Percentiles rank a stretch among this genome's conserved stretches.
These are phyloP conservation scores for Cyaniris semiargus DNA, from an alignment of 2,888 invertebrate genomes.

Conservation along the genomic window DNA sequence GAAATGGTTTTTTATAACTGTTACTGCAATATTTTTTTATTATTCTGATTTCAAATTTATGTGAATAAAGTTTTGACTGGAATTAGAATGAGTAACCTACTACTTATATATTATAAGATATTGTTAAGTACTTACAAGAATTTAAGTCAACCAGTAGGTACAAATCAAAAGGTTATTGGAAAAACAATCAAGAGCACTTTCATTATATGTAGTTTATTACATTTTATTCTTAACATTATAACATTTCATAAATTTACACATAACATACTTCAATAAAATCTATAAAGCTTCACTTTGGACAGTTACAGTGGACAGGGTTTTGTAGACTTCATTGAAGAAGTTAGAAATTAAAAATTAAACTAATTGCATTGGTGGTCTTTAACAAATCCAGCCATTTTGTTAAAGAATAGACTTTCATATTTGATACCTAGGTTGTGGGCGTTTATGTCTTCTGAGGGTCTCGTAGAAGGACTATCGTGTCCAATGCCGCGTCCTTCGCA, in stretches of 20 bases:
- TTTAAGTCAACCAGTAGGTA: too few species aligned
- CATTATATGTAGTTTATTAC: neutral
- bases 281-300: neutral
- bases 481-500: slow-evolving; percentile 57
- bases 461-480: slow-evolving; percentile 62
- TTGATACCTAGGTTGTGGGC: neutral
- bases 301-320: neutral
- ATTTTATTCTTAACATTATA: slow-evolving; percentile 13
- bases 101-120: neutral
- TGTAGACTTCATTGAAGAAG: neutral
- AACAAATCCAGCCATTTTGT: slow-evolving; percentile 60
- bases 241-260: slow-evolving; percentile 9
- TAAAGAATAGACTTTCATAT: slow-evolving; percentile 46
- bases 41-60: too few species aligned
- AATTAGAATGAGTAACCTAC: slow-evolving; percentile 26
- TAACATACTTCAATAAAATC: neutral
- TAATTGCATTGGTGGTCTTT: slow-evolving; percentile 46
- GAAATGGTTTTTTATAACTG: too few species aligned
- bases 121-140: too few species aligned
- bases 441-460: slow-evolving; percentile 32
- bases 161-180: neutral
- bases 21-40: too few species aligned
- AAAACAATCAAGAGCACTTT: slow-evolving; percentile 7
- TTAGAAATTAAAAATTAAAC: slow-evolving; percentile 33
- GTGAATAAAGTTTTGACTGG: neutral